Percentiles rank a stretch among this genome's conserved stretches.
phyloP scores from a whole-genome alignment of 2,888 invertebrate species.

The Fragum sueziense region DNA sequence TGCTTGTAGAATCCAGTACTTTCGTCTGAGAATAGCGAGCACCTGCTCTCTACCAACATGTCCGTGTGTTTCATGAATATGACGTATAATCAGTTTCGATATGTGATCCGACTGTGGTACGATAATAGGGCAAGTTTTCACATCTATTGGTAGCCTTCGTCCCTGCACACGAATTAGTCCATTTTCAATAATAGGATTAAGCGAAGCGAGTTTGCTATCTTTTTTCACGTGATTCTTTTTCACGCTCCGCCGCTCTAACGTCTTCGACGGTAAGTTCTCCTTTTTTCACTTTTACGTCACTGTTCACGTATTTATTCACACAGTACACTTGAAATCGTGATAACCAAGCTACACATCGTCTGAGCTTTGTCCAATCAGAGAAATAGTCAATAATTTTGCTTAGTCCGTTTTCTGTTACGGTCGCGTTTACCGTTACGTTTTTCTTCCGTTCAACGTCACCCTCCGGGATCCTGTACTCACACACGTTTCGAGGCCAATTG shows the following conservation, averaged over 20 bases:
- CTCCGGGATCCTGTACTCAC: not conserved
- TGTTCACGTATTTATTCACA: not conserved
- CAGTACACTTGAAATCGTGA: conserved; percentile 4
- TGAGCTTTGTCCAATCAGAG: conserved; percentile 34
- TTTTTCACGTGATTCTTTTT: not conserved
- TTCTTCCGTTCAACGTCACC: too few relatives aligned
- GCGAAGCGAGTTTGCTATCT: too few relatives aligned
- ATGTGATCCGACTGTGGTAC: conserved; percentile 28
- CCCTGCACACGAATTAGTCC: not conserved
- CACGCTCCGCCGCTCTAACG: not conserved
- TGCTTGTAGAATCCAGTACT: conserved; percentile 34
- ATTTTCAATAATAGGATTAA: not conserved
- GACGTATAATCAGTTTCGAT: conserved; percentile 21
- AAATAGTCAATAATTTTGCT: too few relatives aligned
- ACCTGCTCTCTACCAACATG: too few relatives aligned
- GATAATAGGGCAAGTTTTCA: conserved; percentile 17
- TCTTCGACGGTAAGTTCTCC: not conserved
- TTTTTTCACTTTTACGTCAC: too few relatives aligned
- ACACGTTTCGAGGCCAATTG: not conserved
- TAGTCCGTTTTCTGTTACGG: too few relatives aligned
- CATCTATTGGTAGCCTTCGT: not conserved
- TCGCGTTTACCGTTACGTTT: too few relatives aligned
- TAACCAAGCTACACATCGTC: conserved; percentile 29
- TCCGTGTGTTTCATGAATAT: too few relatives aligned
- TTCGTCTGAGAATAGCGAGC: conserved; percentile 9